Percentiles rank a stretch among this genome's conserved stretches.
These are phyloP conservation scores for Sesia bembeciformis DNA, from an alignment of 2,888 invertebrate genomes.

Conservation along the genomic window DNA sequence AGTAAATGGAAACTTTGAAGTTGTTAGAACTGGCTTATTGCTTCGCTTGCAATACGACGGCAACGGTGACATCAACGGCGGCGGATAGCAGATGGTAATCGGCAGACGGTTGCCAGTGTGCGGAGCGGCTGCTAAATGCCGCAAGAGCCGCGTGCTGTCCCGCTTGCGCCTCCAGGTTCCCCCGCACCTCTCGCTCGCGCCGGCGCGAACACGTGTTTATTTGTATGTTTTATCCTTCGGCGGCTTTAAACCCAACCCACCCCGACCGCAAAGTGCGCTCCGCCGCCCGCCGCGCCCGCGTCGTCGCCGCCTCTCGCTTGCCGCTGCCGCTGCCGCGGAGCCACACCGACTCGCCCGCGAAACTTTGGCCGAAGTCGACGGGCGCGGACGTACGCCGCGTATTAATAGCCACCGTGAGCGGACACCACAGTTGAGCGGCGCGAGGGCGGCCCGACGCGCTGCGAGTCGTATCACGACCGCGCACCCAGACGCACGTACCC, in stretches of 20 bases:
- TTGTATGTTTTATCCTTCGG: constrained; percentile 78
- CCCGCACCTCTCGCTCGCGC: constrained; percentile 72
- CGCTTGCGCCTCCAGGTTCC: constrained; percentile 32
- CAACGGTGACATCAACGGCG: constrained; percentile 13
- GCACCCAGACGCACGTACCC: constrained; percentile 44
- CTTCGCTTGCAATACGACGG: neutral
- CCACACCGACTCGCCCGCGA: constrained; percentile 64
- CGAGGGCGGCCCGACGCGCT: constrained; percentile 38
- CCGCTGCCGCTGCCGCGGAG: constrained; percentile 57
- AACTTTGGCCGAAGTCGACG: constrained; percentile 73
- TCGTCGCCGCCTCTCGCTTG: constrained; percentile 45
- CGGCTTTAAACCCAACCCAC: constrained; percentile 80
- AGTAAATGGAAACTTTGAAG: neutral
- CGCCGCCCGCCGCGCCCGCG: constrained; percentile 74
- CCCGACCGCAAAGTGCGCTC: constrained; percentile 78
- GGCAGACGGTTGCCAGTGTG: constrained; percentile 31
- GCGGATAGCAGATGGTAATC: constrained; percentile 9
- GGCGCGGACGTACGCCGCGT: constrained; percentile 68
- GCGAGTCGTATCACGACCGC: constrained; percentile 41
- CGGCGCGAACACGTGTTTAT: constrained; percentile 78
- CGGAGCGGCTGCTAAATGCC: constrained; percentile 65
- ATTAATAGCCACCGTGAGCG: constrained; percentile 67
- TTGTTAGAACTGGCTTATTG: no score
- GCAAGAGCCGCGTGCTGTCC: constrained; percentile 63
- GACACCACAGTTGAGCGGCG: constrained; percentile 45